Base-by-base conservation (phyloP, 1,140 invertebrate genomes). In the Drosophila biarmipes region DNA sequence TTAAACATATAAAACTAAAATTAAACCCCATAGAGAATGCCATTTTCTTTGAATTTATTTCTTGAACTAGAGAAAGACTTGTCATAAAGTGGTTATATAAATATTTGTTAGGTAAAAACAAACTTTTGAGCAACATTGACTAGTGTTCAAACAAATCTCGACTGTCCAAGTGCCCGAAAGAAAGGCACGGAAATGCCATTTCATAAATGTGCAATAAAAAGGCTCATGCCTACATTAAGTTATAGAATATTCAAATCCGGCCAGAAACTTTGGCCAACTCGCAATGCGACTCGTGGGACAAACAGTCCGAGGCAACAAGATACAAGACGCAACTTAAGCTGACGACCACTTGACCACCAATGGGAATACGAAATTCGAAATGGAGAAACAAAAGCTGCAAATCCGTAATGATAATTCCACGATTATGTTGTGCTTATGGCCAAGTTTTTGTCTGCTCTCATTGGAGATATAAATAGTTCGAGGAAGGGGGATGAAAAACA, bases 351-450 rank as follows among this genome's bases (percentile, higher is more conserved):
- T 61, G 55, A 57, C 84, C 81, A 85, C 80, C 80, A 80, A 86
- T 86, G 80, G 80, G 80, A 85, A 85, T 85, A 85, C 43, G 56
- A 76, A 80, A 86, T 84, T 79, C 38, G 66, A 80, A 80, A 73
- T 74, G 64, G 64, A 59, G 62, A 79, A 85, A 86, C 75, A 84
- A 86, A 64, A 76, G 81, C 63, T 56, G 49, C 34, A 67, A 80
- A 75, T 80, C 66, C 72, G 77, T 66, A 67, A 61, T 75, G 53
- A 80, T 85, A 86, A 77, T 86, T 74, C 73, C 53, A 73, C 80
- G 80, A 85, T 85, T 85, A 84, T 63, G 52, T 59, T 75, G 48
- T 38, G 76, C 78, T 75, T 63, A 78, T 69, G 63, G 63, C 49
- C 58, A 77, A 80, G 57, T 81, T 81, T 74, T 34, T 75, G 51